Percentiles rank a stretch among this genome's conserved stretches.
phyloP scores from a whole-genome alignment of 2,888 invertebrate genomes.

The Hirtodrosophila confusa region DNA sequence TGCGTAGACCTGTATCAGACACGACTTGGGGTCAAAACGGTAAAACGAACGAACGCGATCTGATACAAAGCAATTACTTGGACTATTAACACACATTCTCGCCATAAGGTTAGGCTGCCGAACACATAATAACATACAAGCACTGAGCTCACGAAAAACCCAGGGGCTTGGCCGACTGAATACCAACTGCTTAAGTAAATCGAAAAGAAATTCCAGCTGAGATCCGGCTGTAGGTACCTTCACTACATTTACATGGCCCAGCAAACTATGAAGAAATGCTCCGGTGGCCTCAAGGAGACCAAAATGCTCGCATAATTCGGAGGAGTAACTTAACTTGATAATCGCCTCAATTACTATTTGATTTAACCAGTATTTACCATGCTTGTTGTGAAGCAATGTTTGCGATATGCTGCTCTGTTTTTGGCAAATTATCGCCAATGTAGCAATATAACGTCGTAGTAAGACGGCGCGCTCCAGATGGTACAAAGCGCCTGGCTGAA shows the following conservation, averaged over 20 bases:
- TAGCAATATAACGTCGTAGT: slow-evolving; percentile 79
- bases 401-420: slow-evolving; percentile 51
- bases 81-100: slow-evolving; percentile 70
- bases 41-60: slow-evolving; percentile 77
- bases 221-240: neutral
- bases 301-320: slow-evolving; percentile 78
- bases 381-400: slow-evolving; percentile 57
- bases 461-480: slow-evolving; percentile 69
- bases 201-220: slow-evolving; percentile 62
- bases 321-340: slow-evolving; percentile 76
- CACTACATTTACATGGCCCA: slow-evolving; percentile 23
- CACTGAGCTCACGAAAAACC: slow-evolving; percentile 74
- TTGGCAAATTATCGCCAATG: slow-evolving; percentile 71
- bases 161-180: slow-evolving; percentile 81
- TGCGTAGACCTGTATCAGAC: slow-evolving; percentile 81
- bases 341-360: slow-evolving; percentile 77
- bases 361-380: slow-evolving; percentile 71
- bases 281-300: slow-evolving; percentile 78
- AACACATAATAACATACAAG: slow-evolving; percentile 59
- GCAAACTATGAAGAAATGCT: slow-evolving; percentile 63
- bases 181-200: slow-evolving; percentile 77
- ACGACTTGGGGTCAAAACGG: slow-evolving; percentile 78
- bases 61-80: slow-evolving; percentile 59
- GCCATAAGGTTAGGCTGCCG: slow-evolving; percentile 49
- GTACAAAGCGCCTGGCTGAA: slow-evolving; percentile 65